Evolutionary conservation across 2,113 vertebrate species (phyloP).

Genomic region (Pteropus alecto): DNA sequence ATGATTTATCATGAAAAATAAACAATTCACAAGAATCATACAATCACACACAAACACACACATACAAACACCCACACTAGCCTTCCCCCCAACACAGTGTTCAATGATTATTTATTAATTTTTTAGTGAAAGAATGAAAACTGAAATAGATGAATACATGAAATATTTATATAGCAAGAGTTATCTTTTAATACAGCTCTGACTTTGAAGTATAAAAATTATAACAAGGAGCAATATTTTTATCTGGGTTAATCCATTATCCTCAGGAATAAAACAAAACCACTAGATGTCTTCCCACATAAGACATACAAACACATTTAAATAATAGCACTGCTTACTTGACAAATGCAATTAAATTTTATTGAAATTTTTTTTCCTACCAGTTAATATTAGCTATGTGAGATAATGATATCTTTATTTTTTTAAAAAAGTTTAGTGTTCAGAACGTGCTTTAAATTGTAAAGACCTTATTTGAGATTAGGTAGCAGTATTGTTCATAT

Average conservation of each 20-base stretch:
- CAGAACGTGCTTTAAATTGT: not conserved
- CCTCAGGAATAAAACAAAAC: not conserved
- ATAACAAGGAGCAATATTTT: not conserved
- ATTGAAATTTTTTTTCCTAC: not conserved
- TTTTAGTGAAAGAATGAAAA: not conserved
- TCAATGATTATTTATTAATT: not conserved
- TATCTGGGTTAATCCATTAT: not conserved
- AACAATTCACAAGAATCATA: not conserved
- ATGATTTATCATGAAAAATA: not conserved
- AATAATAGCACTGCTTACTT: not conserved
- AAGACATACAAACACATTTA: not conserved
- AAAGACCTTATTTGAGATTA: not conserved
- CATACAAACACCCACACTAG: not conserved
- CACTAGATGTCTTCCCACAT: not conserved
- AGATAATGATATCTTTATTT: not conserved
- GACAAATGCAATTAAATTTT: not conserved
- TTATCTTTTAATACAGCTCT: not conserved
- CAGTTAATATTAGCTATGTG: not conserved
- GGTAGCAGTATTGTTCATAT: not conserved
- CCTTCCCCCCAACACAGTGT: accelerated
- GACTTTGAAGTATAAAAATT: not conserved
- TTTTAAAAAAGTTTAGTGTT: not conserved
- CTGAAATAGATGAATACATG: not conserved
- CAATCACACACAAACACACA: not conserved
- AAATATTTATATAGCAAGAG: not conserved